Evolutionary conservation across 2,888 invertebrate genomes (phyloP), one percentile per base, ranked within the genome.

Genomic region (Morpho helenor): DNA sequence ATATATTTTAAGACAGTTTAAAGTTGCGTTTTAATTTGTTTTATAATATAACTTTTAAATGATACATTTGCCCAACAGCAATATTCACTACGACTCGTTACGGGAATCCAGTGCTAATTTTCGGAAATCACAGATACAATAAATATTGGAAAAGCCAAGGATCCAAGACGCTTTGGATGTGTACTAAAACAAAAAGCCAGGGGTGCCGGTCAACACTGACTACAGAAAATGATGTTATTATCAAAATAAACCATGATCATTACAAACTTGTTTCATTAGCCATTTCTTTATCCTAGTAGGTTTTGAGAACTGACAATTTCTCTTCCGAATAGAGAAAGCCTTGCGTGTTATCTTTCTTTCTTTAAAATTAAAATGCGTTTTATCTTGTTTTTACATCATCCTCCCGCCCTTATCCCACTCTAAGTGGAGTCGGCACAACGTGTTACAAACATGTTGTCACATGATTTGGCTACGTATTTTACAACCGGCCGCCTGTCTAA

Each of bases 151-250:
- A 73, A 49, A 72, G 72, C 51, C 69, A 55, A 10, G 72, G 71
- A 0, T 69, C 71, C 0, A 62, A 65, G 39, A 57, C 58, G 3
- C 64, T 60, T 16, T 80, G 80, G 82, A 67, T 76, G 2, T 76
- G 74, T 51, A 48, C 57, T 7, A 52, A 57, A 39, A 51, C 42
- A 9, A 49, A 8, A 8, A 57, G 48, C 7, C 46, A 49, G 8
- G 66, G 67, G 0, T 77, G 76, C 52, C 62, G 60, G 8, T 71
- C 69, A 0, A 57, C 62, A 4, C 56, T 72, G n/a, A 62, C 60
- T 0, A 72, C 77, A 0, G 45, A 66, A 5, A 69, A 62, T 49
- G 66, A 70, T 9, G 48, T 59, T 43, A 66, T 79, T 3, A 49
- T 74, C 2, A 68, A 60, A 52, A 49, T 59, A 0, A 71, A 65